phyloP scores from a whole-genome alignment of 2,888 invertebrate species.

The Ischnus inquisitorius region DNA sequence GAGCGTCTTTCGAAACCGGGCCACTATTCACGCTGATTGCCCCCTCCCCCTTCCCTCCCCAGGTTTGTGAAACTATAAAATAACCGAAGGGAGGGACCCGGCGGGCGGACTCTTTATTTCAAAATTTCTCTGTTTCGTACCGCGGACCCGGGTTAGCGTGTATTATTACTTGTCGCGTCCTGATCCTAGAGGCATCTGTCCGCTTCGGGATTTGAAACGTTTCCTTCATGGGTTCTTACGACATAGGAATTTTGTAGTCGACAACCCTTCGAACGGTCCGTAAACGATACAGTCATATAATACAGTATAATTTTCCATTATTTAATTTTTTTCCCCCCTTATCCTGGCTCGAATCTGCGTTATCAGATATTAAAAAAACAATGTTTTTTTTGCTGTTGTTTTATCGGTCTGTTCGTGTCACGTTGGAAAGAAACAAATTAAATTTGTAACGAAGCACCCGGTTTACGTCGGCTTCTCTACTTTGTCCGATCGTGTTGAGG shows the following conservation, averaged over 20 bases:
- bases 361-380: neutral
- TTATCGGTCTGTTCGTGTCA: neutral
- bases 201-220: neutral
- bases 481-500: constrained; percentile 49
- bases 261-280: neutral
- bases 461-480: neutral
- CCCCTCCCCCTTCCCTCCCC: too few species aligned
- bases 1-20: constrained; percentile 39
- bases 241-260: neutral
- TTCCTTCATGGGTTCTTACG: neutral
- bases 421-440: neutral
- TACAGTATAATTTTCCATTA: neutral
- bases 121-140: constrained; percentile 49
- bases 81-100: constrained; percentile 29
- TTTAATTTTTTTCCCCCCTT: neutral
- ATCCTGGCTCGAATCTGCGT: neutral
- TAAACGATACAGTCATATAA: neutral
- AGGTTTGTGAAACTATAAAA: constrained; percentile 47
- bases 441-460: neutral
- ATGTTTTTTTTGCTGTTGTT: neutral
- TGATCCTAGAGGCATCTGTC: neutral
- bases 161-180: constrained; percentile 23
- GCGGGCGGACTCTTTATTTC: constrained; percentile 46
- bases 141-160: neutral
- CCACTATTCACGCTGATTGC: constrained; percentile 40